Evolutionary conservation across 2,113 vertebrate genomes (phyloP).

Genomic region (Malurus melanocephalus): DNA sequence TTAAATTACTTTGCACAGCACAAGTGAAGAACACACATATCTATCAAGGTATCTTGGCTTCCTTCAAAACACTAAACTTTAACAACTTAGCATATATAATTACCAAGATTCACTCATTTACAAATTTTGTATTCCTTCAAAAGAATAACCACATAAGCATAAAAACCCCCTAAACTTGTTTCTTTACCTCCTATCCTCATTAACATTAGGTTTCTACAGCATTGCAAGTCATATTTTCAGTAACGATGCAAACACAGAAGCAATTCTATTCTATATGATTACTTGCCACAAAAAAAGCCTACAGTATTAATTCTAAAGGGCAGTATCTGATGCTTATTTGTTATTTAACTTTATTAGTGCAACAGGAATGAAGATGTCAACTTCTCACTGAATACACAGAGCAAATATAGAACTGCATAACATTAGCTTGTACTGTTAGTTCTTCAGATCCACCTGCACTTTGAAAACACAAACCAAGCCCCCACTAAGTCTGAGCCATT

Average conservation of each 20-base stretch:
- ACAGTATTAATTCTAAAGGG: not conserved
- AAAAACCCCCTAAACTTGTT: fast-evolving
- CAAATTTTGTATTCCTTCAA: not conserved
- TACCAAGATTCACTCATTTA: not conserved
- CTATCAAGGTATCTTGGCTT: not conserved
- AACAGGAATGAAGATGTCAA: not conserved
- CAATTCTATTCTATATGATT: not conserved
- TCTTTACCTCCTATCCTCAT: not conserved
- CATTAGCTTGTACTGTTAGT: not conserved
- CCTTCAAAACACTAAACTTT: not conserved
- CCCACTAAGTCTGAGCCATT: not conserved
- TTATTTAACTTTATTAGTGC: not conserved
- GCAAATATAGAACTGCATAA: not conserved
- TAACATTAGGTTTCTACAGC: not conserved
- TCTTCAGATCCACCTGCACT: not conserved
- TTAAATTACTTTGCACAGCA: not conserved
- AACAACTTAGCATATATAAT: not conserved
- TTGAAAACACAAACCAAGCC: not conserved
- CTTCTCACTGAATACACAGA: not conserved
- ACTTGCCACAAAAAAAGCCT: not conserved
- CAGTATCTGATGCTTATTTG: not conserved
- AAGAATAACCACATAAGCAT: not conserved
- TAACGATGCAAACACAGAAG: not conserved
- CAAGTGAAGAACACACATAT: fast-evolving
- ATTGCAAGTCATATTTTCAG: not conserved